A percentile compares a stretch with the other conserved stretches of the same genome.
Evolutionary conservation across 2,113 vertebrate species (phyloP).

Genomic region (Enhydra lutris): DNA sequence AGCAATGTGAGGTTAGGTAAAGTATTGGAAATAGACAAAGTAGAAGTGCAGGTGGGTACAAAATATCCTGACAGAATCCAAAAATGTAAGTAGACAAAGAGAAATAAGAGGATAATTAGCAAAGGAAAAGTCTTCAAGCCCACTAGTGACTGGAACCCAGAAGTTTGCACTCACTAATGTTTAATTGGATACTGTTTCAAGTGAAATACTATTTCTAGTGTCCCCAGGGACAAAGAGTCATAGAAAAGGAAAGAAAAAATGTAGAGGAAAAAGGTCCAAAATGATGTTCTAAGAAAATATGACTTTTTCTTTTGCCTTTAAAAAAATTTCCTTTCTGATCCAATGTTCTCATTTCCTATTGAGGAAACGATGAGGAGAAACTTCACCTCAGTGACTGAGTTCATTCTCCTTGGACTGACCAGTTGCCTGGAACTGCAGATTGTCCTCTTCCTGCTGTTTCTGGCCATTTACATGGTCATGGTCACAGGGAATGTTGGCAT

Average conservation of each 20-base stretch:
- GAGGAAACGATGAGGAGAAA: conserved; percentile 17
- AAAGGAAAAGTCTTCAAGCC: neutral
- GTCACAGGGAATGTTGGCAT: conserved; percentile 77
- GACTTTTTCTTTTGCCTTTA: neutral
- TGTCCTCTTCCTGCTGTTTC: conserved; percentile 48
- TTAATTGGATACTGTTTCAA: neutral
- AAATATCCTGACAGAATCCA: neutral
- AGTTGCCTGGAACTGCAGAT: neutral
- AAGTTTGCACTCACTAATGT: neutral
- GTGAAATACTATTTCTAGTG: neutral
- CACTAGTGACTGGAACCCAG: neutral
- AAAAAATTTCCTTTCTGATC: neutral
- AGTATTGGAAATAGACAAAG: neutral
- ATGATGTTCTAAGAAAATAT: neutral
- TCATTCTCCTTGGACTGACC: conserved; percentile 61
- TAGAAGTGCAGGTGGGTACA: neutral
- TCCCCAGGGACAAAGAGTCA: neutral
- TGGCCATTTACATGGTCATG: conserved; percentile 69
- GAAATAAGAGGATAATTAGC: neutral
- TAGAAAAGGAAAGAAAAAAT: neutral
- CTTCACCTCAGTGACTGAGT: conserved; percentile 21
- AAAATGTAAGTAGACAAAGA: neutral
- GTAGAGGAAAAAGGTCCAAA: neutral
- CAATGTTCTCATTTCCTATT: neutral
- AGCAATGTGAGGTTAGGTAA: neutral